Conservation (phyloP, 2,113 vertebrate species). For the Sphyrna mokarran region DNA sequence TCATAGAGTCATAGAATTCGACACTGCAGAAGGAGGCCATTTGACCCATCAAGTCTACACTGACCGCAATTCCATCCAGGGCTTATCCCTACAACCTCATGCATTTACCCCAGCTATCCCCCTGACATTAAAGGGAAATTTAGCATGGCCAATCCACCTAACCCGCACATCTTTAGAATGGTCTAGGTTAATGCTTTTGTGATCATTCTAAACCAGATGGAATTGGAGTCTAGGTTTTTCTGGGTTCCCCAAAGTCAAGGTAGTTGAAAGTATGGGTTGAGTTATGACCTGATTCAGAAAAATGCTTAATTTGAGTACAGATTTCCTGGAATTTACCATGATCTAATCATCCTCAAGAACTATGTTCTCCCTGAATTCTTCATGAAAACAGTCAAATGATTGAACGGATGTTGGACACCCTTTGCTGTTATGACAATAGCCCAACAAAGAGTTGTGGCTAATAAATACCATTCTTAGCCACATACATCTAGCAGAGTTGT, state of each 20-base stretch:
- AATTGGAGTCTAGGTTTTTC: neutral
- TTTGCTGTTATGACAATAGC: neutral
- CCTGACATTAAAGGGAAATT: too few relatives aligned
- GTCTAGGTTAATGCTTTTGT: neutral
- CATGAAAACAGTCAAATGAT: neutral
- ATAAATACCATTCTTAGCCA: neutral
- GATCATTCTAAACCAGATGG: neutral
- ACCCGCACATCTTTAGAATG: too few relatives aligned
- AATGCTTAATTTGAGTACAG: neutral
- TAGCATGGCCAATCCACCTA: too few relatives aligned
- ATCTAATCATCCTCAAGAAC: neutral
- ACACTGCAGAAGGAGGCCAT: too few relatives aligned
- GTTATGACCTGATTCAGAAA: neutral
- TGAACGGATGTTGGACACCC: neutral
- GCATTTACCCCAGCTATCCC: too few relatives aligned
- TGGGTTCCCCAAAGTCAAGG: neutral
- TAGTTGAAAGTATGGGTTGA: too few relatives aligned
- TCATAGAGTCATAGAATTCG: too few relatives aligned
- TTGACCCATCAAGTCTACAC: too few relatives aligned
- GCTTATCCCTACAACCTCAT: too few relatives aligned
- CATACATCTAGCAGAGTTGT: neutral
- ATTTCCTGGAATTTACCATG: neutral
- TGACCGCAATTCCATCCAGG: too few relatives aligned
- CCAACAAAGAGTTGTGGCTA: neutral
- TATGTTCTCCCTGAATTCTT: neutral